Evolutionary conservation across 2,113 vertebrate genomes (phyloP).

Genomic region (Micronycteris hirsuta): DNA sequence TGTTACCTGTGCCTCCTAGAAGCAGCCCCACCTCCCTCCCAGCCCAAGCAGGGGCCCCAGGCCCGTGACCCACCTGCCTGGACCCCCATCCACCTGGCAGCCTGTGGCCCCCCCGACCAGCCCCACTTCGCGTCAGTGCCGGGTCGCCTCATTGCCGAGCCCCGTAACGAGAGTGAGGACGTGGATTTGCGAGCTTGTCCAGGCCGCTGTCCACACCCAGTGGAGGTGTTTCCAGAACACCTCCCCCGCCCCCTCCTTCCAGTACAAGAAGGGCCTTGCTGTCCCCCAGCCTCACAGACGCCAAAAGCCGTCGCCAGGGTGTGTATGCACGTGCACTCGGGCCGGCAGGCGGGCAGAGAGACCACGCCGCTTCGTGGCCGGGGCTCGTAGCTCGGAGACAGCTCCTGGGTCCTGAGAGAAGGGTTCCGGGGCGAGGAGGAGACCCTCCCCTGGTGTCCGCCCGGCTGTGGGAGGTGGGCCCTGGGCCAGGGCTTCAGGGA

Average conservation of each 20-base stretch:
- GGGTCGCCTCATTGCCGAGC: conserved; percentile 65
- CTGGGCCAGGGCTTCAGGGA: conserved; percentile 54
- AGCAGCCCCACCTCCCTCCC: too few species aligned
- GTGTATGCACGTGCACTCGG: background rate
- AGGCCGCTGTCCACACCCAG: conserved; percentile 61
- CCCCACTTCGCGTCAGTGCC: conserved; percentile 68
- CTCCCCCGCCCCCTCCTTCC: conserved; percentile 57
- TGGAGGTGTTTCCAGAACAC: conserved; percentile 74
- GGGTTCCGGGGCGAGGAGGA: background rate
- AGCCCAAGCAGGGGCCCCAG: background rate
- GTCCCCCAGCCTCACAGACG: conserved; percentile 63
- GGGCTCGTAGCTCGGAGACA: conserved; percentile 63
- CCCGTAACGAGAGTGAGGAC: conserved; percentile 66
- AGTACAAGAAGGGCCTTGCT: conserved; percentile 77
- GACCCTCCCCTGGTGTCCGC: conserved; percentile 11
- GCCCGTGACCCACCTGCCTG: background rate
- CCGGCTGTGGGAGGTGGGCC: conserved; percentile 51
- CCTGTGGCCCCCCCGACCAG: conserved; percentile 41
- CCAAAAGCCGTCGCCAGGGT: conserved; percentile 56
- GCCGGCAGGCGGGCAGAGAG: background rate
- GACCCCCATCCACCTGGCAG: background rate
- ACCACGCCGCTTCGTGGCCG: conserved; percentile 56
- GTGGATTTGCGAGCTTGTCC: conserved; percentile 74
- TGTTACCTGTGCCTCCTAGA: background rate
- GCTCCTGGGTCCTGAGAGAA: conserved; percentile 65